Percentiles rank a stretch among this genome's conserved stretches.
These are phyloP conservation scores for Hesperophylax magnus DNA, from an alignment of 1,140 invertebrate genomes.

Conservation along the genomic window DNA sequence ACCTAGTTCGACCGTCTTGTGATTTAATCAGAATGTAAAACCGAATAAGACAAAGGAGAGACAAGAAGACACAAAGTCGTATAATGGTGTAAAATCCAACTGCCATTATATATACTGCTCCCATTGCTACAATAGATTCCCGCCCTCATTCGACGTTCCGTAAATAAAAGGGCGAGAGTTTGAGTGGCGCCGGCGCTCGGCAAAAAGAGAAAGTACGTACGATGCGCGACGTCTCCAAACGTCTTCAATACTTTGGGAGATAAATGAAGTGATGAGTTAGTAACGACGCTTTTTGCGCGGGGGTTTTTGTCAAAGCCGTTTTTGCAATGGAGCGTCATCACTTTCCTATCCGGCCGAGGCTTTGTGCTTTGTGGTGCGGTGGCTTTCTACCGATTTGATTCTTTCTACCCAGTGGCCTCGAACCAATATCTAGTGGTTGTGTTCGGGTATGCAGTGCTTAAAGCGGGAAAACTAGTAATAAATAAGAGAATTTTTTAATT, in stretches of 20 bases:
- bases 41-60: too few species aligned
- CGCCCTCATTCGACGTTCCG: not conserved
- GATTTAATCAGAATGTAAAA: too few species aligned
- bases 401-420: constrained; percentile 8
- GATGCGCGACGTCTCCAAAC: constrained; percentile 13
- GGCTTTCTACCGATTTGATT: not conserved
- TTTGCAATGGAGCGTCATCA: constrained; percentile 7
- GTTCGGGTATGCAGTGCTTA: not conserved
- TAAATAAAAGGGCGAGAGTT: not conserved
- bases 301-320: constrained; percentile 33
- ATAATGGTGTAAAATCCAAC: too few species aligned
- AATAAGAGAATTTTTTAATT: too few species aligned
- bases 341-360: not conserved
- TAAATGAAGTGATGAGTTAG: constrained; percentile 41
- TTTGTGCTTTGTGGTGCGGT: not conserved
- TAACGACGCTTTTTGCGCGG: constrained; percentile 27
- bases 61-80: too few species aligned
- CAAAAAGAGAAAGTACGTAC: constrained; percentile 21
- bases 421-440: not conserved
- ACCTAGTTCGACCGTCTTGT: too few species aligned
- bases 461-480: too few species aligned
- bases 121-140: too few species aligned
- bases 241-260: constrained; percentile 34
- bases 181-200: not conserved
- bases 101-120: too few species aligned